Base-by-base conservation (phyloP, 2,888 invertebrate genomes). In the Poecilus cupreus region DNA sequence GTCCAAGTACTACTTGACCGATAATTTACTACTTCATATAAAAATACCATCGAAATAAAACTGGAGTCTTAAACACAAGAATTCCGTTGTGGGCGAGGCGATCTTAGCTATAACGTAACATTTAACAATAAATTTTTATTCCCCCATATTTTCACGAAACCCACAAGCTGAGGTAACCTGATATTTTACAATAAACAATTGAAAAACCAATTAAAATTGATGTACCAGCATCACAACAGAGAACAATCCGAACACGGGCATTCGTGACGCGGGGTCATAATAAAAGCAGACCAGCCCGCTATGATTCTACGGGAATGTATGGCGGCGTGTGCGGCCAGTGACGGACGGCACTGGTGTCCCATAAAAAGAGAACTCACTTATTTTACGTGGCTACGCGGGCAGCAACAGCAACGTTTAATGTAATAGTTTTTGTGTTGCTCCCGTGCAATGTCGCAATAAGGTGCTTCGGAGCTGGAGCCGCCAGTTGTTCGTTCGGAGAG, bases 391-490 rank as follows among this genome's bases (percentile, higher is more conserved):
- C 51, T 51, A 18, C 75, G 22, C 46, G 75, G 49, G 75, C 49
- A 22, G 18, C 20, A 54, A 16, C 20, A 57, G 4, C 57, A 76
- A 24, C 76, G 60, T 79, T 68, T 26, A 37, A 79, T 70, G 70
- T 68, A 79, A 79, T 79, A 79, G 78, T 78, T 78, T 60, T 78
- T 78, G 64, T 64, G 57, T 11, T 49, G 70, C 68, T 79, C 79
- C 79, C 79, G 79, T 79, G 79, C 79, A 70, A 49, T 79, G 79
- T 79, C 49, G 79, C 79, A 79, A 79, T 79, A 79, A 79, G 79
- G 70, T 70, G 79, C 68, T 68, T n/a, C 60, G n/a, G 13, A 24
- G 32, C 64, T 37, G n/a, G 37, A 37, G 37, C 13, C 18, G 51
- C 18, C 32, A 37, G 64, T 32, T 68, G 64, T 32, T 13, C 54